Conservation (phyloP, 2,888 invertebrate species). For the Arctia plantaginis region DNA sequence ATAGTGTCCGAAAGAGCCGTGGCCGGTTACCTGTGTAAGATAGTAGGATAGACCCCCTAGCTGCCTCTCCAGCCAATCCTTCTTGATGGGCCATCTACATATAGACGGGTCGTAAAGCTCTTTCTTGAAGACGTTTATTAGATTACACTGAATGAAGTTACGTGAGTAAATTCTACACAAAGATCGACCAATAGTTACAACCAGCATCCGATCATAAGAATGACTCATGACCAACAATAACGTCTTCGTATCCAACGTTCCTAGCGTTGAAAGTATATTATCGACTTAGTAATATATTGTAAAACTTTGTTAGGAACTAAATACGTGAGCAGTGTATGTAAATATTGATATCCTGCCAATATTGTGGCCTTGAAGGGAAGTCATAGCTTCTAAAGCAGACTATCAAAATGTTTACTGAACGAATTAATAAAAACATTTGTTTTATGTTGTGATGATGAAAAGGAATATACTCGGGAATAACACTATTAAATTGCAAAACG, state of each 20-base stretch:
- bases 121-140: neutral
- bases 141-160: neutral
- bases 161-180: neutral
- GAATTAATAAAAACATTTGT: neutral
- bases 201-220: neutral
- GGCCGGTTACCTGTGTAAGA: no score
- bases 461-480: neutral
- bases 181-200: neutral
- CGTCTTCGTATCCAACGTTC: neutral
- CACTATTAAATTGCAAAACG: neutral
- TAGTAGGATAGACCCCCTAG: no score
- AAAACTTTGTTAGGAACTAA: constrained; percentile 21
- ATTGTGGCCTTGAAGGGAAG: constrained; percentile 37
- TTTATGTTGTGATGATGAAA: neutral
- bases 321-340: constrained; percentile 43
- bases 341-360: constrained; percentile 45
- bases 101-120: no score
- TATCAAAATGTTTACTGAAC: neutral
- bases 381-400: constrained; percentile 19
- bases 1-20: no score
- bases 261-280: neutral
- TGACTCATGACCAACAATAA: neutral
- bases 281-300: neutral
- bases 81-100: no score
- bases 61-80: no score